phyloP scores from a whole-genome alignment of 2,888 invertebrate genomes.

The Xanthia icteritia region DNA sequence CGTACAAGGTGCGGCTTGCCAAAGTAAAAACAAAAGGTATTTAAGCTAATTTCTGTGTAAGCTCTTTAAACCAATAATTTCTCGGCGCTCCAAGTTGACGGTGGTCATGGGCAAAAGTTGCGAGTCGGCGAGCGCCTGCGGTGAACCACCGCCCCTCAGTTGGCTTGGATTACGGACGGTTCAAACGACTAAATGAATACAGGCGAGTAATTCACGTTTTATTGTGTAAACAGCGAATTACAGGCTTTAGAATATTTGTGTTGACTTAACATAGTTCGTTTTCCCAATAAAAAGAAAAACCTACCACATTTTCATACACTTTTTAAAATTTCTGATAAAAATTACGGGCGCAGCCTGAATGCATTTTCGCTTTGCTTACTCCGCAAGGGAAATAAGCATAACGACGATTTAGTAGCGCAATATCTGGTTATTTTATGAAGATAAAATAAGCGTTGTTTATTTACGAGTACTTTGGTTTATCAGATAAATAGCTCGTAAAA shows the following conservation, averaged over 20 bases:
- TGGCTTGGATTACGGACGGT: slow-evolving; percentile 75
- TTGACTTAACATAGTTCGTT: slow-evolving; percentile 17
- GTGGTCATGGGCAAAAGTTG: slow-evolving; percentile 76
- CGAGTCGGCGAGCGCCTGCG: slow-evolving; percentile 75
- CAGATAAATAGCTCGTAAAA: slow-evolving; percentile 47
- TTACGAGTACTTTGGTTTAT: slow-evolving; percentile 45
- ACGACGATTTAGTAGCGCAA: slow-evolving; percentile 62
- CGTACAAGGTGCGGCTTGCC: slow-evolving; percentile 47
- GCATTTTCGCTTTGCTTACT: slow-evolving; percentile 64
- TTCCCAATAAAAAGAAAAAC: slow-evolving; percentile 41
- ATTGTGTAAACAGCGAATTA: slow-evolving; percentile 54
- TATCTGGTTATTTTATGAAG: slow-evolving; percentile 63
- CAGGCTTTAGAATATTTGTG: slow-evolving; percentile 26
- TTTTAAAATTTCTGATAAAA: slow-evolving; percentile 51
- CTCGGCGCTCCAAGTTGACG: slow-evolving; percentile 71
- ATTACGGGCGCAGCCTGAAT: slow-evolving; percentile 54
- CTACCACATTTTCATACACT: slow-evolving; percentile 31
- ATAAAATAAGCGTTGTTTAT: slow-evolving; percentile 54
- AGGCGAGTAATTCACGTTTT: slow-evolving; percentile 63
- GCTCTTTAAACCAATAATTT: slow-evolving; percentile 73
- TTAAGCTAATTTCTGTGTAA: slow-evolving; percentile 68
- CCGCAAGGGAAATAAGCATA: slow-evolving; percentile 63
- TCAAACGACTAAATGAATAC: slow-evolving; percentile 68
- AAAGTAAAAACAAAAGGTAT: slow-evolving; percentile 65
- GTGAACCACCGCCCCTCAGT: slow-evolving; percentile 74